Base-by-base conservation (phyloP, 2,113 vertebrate species). In the Solea senegalensis region DNA sequence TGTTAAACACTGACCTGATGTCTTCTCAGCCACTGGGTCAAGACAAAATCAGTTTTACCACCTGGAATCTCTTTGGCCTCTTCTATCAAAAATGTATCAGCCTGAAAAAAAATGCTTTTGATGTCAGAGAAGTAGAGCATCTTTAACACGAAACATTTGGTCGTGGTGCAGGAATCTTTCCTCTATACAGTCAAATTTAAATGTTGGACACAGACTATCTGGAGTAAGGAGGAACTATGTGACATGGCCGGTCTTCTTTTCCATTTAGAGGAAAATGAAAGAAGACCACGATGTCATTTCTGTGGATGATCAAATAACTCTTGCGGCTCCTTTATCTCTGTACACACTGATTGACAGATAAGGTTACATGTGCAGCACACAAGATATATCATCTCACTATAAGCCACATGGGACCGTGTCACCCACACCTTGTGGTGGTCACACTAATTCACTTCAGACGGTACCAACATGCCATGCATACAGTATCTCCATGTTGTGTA, bases 111-210 rank as follows among this genome's bases (percentile, higher is more conserved):
- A 57, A 49, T 34, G 10, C 0, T 9, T 21, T 26, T 48, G 44
- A 16, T 55, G 7, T 60, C 10, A 39, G 16, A 39, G 16, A 57
- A 52, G 41, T 48, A 2, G 43, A 21, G 13, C 49, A 43, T 9
- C 5, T n/a, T 49, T 12, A 15, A 4, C 26, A 13, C 21, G 51
- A 45, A 55, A 8, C 7, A 10, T 90, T 90, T 90, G 90, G 92
- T 87, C 93, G 92, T 94, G 93, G 89, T 89, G 91, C 94, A 90
- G 92, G 91, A 95, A 93, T 85, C 93, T 95, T 68, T 86, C 85
- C 51, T 83, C 56, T 89, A 95, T 97, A 86, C 90, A 91, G 90
- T 77, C 44, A 14, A 40, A 76, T 52, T 72, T 74, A 54, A 21
- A 34, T 57, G 48, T 72, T 54, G 86, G 84, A 89, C 84, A 87